Conservation (phyloP, 2,113 vertebrate species). For the Tupaia tana region DNA sequence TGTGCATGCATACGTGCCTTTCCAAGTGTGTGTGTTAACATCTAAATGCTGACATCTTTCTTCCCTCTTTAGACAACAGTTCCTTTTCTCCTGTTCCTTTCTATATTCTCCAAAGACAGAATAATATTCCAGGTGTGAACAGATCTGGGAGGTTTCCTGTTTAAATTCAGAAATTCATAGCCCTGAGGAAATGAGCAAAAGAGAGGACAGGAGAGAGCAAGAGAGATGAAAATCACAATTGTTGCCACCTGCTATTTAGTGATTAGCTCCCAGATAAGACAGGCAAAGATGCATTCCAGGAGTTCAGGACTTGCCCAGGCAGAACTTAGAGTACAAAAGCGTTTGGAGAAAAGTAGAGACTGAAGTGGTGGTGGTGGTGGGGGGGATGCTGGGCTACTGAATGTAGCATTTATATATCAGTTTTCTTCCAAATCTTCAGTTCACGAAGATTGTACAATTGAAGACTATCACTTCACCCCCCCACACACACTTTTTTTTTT, state of each 20-base stretch:
- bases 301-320: slow-evolving; percentile 84
- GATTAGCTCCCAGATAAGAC: slow-evolving; percentile 87
- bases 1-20: background rate
- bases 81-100: slow-evolving; percentile 51
- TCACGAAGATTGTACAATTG: background rate
- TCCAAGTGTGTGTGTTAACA: background rate
- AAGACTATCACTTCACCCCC: slow-evolving; percentile 5
- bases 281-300: slow-evolving; percentile 86
- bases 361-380: background rate
- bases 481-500: too few relatives aligned
- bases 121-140: slow-evolving; percentile 82
- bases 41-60: background rate
- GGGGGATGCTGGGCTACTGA: background rate
- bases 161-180: slow-evolving; percentile 86
- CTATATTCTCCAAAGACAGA: slow-evolving; percentile 23
- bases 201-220: slow-evolving; percentile 74
- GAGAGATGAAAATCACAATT: slow-evolving; percentile 84
- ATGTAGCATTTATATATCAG: background rate
- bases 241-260: slow-evolving; percentile 87
- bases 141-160: slow-evolving; percentile 73
- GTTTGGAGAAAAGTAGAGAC: slow-evolving; percentile 50
- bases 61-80: background rate
- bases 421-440: background rate
- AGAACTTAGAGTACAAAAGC: slow-evolving; percentile 72
- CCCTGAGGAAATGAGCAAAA: slow-evolving; percentile 79